Conservation (phyloP, 2,797 vertebrate species). For the Octomys mimax region DNA sequence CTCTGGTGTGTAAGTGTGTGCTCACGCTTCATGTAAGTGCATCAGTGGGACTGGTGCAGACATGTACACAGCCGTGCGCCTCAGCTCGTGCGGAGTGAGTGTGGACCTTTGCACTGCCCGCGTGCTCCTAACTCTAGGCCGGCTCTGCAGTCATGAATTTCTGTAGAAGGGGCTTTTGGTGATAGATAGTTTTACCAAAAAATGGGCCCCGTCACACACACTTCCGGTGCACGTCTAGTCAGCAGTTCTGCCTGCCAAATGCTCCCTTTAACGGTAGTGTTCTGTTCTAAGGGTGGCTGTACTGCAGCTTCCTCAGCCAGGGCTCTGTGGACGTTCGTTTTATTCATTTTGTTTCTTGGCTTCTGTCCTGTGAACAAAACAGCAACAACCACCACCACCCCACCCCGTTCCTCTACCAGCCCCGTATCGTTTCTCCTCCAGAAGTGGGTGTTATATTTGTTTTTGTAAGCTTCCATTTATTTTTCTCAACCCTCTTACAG, state of each 20-base stretch:
- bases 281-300: not conserved
- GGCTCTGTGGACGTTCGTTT: not conserved
- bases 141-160: not conserved
- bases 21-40: not conserved
- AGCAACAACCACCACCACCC: not conserved
- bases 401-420: not conserved
- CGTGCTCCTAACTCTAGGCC: not conserved
- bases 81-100: not conserved
- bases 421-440: not conserved
- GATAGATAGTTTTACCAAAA: not conserved
- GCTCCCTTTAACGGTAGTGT: not conserved
- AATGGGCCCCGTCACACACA: not conserved
- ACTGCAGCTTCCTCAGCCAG: not conserved
- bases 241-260: not conserved
- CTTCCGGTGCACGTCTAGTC: not conserved
- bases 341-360: not conserved
- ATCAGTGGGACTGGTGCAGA: not conserved
- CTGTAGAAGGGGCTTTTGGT: not conserved
- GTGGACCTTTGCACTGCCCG: not conserved
- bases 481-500: conserved; percentile 44
- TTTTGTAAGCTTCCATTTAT: conserved; percentile 44
- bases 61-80: not conserved
- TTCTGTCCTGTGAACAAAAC: conserved; percentile 7
- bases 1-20: not conserved
- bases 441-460: not conserved